Percentiles rank a stretch among this genome's conserved stretches.
Evolutionary conservation across 2,113 vertebrate genomes (phyloP).

Genomic region (Marmota monax): DNA sequence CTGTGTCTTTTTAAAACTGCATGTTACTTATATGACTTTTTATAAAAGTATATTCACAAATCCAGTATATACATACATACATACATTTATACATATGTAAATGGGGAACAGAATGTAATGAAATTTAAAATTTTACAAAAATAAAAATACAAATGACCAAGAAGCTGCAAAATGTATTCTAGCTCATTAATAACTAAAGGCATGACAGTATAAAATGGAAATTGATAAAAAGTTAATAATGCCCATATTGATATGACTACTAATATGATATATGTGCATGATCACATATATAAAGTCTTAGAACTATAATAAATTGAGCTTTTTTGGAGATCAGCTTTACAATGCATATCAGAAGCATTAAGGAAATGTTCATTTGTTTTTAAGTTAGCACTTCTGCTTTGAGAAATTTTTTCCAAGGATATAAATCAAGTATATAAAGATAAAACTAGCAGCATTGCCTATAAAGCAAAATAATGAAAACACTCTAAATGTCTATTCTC

Average conservation of each 20-base stretch:
- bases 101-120: neutral
- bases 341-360: slow-evolving; percentile 9
- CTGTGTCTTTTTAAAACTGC: no score
- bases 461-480: slow-evolving; percentile 25
- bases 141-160: neutral
- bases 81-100: neutral
- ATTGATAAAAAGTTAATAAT: slow-evolving; percentile 4
- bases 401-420: slow-evolving; percentile 18
- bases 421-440: neutral
- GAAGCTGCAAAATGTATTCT: slow-evolving; percentile 14
- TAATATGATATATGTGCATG: neutral
- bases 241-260: neutral
- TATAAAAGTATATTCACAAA: no score
- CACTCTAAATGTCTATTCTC: neutral
- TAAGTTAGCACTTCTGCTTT: neutral
- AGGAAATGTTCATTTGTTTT: neutral
- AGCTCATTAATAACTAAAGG: slow-evolving; percentile 6
- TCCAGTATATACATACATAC: neutral
- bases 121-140: slow-evolving; percentile 39
- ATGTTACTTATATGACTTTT: no score
- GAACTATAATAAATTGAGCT: neutral
- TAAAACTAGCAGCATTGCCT: neutral
- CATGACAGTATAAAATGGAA: neutral
- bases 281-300: neutral
- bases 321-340: neutral